Percentiles rank a stretch among this genome's conserved stretches.
These are phyloP conservation scores for Cydia amplana DNA, from an alignment of 1,140 invertebrate species.

Conservation along the genomic window DNA sequence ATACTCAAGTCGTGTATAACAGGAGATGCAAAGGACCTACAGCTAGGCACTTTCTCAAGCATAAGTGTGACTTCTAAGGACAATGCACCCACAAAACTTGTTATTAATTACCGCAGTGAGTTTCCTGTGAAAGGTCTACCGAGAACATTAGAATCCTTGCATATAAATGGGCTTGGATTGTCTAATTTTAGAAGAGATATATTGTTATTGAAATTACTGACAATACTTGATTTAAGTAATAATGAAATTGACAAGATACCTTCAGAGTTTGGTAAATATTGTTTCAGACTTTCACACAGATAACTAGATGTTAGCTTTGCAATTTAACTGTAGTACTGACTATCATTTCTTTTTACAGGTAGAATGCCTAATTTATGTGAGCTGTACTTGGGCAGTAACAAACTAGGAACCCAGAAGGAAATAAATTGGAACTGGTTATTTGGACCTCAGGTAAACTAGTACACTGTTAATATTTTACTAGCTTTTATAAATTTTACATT, in stretches of 20 bases:
- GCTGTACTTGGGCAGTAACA: conserved; percentile 86
- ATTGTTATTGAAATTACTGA: conserved; percentile 82
- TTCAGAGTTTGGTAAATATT: conserved; percentile 82
- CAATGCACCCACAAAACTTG: conserved; percentile 80
- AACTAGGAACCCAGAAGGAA: conserved; percentile 78
- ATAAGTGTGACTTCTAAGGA: conserved; percentile 79
- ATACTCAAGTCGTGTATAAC: conserved; percentile 82
- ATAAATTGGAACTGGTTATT: conserved; percentile 84
- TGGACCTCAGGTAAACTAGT: conserved; percentile 64
- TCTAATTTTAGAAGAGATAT: conserved; percentile 85
- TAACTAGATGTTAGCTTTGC: too few species aligned
- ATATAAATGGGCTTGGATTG: conserved; percentile 81
- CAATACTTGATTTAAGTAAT: conserved; percentile 86
- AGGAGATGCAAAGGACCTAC: conserved; percentile 77
- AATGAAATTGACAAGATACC: conserved; percentile 89
- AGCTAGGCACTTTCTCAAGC: conserved; percentile 70
- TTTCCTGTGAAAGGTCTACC: conserved; percentile 87
- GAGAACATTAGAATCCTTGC: conserved; percentile 80
- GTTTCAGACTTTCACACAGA: conserved; percentile 5
- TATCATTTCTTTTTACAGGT: conserved; percentile 44
- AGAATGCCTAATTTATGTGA: conserved; percentile 83
- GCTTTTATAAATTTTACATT: too few species aligned
- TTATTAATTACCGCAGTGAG: conserved; percentile 81
- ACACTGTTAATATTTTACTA: too few species aligned
- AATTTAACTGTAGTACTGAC: background rate